Base-by-base conservation (phyloP, 64 coral and sea anemone genomes). In the Stylophora pistillata region DNA sequence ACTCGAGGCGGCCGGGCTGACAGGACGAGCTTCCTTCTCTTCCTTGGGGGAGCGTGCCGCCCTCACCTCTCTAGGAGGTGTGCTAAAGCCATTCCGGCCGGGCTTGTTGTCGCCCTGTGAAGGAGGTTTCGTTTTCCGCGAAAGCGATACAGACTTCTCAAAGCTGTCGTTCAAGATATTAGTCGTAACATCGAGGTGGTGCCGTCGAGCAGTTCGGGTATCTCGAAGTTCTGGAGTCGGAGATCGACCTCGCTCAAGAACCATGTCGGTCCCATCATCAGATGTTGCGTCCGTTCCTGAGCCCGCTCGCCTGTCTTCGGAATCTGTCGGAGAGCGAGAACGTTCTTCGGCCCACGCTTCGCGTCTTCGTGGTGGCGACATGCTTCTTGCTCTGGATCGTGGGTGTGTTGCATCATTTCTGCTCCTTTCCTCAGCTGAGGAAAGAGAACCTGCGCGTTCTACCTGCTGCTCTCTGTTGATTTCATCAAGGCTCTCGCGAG, bases 141-240 rank as follows among this genome's bases (percentile, higher is more conserved):
- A 90, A 72, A 86, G 61, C 0, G 91, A 77, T 6, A 68, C 26
- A 20, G 79, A 81, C 26, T 92, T 92, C 21, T 92, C 80, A n/a
- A 93, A 72, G 32, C 89, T 93, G 10, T 97, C 91, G 56, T 97
- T 93, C 57, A 97, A 77, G 47, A 93, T 68, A 60, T 93, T 87
- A 0, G 97, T 99, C 17, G 97, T 99, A 16, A 99, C 72, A 70
- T 99, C 97, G 1, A 95, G 87, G 74, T 99, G 97, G 55, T 99
- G 97, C 56, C 97, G 86, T 56, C 93, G 87, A 55, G 93, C 81
- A 33, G 82, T 71, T 56, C 93, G 91, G 4, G 74, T 85, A 29
- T 93, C 85, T 13, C 97, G 90, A 29, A 99, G 93, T 62, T 99
- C 97, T 28, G 97, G 97, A 0, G 97, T 99, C 29, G 97, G 97